phyloP scores from a whole-genome alignment of 2,113 vertebrate species.

The Microtus richardsoni region DNA sequence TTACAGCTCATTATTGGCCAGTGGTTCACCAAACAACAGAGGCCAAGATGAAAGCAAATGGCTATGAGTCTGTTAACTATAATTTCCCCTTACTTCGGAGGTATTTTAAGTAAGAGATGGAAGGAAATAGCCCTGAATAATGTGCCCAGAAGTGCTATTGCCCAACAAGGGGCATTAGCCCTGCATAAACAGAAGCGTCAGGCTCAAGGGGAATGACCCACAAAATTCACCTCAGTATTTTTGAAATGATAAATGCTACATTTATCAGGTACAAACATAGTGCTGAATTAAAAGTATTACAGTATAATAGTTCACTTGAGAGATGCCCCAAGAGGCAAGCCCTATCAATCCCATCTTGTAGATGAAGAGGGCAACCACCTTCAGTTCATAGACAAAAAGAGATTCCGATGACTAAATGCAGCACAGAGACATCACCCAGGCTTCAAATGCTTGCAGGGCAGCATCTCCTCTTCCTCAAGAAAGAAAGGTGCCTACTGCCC shows the following conservation, averaged over 20 bases:
- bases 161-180: background rate
- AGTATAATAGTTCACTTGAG: background rate
- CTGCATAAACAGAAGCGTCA: slow-evolving; percentile 2
- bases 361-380: background rate
- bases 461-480: background rate
- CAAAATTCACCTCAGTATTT: slow-evolving; percentile 28
- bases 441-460: background rate
- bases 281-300: background rate
- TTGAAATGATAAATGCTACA: slow-evolving; percentile 15
- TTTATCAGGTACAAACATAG: background rate
- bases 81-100: slow-evolving; percentile 33
- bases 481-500: background rate
- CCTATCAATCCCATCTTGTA: background rate
- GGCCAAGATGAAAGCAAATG: background rate
- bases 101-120: background rate
- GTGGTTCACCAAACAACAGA: slow-evolving; percentile 6
- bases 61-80: background rate
- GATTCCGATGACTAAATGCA: background rate
- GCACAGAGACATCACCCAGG: background rate
- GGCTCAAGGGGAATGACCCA: background rate
- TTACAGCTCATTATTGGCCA: slow-evolving; percentile 12
- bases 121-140: slow-evolving; percentile 26
- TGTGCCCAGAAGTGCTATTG: background rate
- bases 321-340: background rate
- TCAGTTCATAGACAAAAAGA: background rate